Conservation (phyloP, 2,888 invertebrate genomes). For the Rotaria magnacalcarata region DNA sequence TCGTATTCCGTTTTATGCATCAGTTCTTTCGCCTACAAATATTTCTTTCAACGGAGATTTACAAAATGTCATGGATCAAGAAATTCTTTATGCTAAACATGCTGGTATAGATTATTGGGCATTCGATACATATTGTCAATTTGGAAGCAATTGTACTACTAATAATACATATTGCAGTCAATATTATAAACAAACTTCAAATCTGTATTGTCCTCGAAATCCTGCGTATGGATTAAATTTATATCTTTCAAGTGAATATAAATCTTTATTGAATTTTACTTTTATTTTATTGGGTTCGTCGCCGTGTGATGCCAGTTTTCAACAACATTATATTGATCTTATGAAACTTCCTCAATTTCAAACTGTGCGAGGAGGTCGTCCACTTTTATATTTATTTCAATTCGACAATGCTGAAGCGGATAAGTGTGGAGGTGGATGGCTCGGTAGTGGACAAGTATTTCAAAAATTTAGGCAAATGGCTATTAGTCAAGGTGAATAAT, state of each 20-base stretch:
- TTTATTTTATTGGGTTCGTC: neutral
- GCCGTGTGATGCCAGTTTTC: constrained; percentile 3
- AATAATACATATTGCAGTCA: constrained; percentile 1
- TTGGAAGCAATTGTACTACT: constrained; percentile 3
- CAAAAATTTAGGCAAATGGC: neutral
- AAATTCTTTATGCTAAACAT: constrained; percentile 22
- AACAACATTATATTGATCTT: neutral
- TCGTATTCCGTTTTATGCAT: constrained; percentile 31
- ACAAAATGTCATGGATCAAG: neutral
- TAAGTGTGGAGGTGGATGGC: neutral
- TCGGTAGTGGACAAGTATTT: constrained; percentile 13
- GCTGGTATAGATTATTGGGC: constrained; percentile 27
- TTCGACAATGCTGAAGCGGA: constrained; percentile 8
- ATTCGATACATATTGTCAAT: constrained; percentile 11
- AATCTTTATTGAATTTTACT: neutral
- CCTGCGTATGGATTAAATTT: constrained; percentile 19
- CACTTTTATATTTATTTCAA: constrained; percentile 27
- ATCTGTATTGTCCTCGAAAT: constrained; percentile 9
- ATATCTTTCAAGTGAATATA: neutral
- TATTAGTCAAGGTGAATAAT: neutral
- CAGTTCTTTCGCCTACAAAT: neutral
- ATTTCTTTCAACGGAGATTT: constrained; percentile 19
- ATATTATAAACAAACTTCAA: constrained; percentile 33
- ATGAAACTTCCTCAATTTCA: constrained; percentile 18
- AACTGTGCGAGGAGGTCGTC: constrained; percentile 13